A percentile compares a stretch with the other conserved stretches of the same genome.
These are phyloP conservation scores for Lagopus muta DNA, from an alignment of 2,113 vertebrate species.

Conservation along the genomic window DNA sequence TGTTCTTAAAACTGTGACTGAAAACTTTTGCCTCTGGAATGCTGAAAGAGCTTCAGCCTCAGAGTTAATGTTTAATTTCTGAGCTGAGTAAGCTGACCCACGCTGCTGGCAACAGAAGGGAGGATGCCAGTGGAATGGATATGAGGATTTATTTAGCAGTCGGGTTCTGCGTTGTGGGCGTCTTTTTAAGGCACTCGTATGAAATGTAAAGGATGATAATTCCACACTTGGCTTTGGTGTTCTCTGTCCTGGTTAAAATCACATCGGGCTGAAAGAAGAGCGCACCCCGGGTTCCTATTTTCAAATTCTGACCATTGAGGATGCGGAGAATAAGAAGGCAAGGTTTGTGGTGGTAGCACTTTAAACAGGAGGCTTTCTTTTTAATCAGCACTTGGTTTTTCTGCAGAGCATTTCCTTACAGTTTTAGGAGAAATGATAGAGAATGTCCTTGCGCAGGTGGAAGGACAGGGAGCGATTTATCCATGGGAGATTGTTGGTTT, in stretches of 20 bases:
- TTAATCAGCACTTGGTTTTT: neutral
- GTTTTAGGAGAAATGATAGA: neutral
- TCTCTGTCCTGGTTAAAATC: slow-evolving; percentile 33
- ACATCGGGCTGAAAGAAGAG: neutral
- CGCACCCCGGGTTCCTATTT: neutral
- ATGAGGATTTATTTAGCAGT: slow-evolving; percentile 52
- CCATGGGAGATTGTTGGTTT: neutral
- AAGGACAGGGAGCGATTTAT: neutral
- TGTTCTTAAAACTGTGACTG: slow-evolving; percentile 39
- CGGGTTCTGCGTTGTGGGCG: neutral
- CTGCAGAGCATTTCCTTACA: neutral
- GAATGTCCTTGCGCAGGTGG: neutral
- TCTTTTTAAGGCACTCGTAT: slow-evolving; percentile 40
- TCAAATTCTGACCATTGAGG: neutral
- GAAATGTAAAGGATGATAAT: slow-evolving; percentile 20
- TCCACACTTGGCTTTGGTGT: slow-evolving; percentile 1
- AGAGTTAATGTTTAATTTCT: slow-evolving; percentile 42
- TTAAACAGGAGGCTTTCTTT: neutral
- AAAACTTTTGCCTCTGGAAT: slow-evolving; percentile 42
- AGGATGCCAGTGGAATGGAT: slow-evolving; percentile 5
- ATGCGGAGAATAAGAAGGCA: slow-evolving; percentile 15
- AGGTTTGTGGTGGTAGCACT: neutral
- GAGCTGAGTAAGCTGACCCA: slow-evolving; percentile 29
- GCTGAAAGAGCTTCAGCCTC: slow-evolving; percentile 21
- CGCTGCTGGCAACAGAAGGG: slow-evolving; percentile 6